Percentiles rank a stretch among this genome's conserved stretches.
phyloP scores from a whole-genome alignment of 2,888 invertebrate species.

The Acanthosoma haemorrhoidale region DNA sequence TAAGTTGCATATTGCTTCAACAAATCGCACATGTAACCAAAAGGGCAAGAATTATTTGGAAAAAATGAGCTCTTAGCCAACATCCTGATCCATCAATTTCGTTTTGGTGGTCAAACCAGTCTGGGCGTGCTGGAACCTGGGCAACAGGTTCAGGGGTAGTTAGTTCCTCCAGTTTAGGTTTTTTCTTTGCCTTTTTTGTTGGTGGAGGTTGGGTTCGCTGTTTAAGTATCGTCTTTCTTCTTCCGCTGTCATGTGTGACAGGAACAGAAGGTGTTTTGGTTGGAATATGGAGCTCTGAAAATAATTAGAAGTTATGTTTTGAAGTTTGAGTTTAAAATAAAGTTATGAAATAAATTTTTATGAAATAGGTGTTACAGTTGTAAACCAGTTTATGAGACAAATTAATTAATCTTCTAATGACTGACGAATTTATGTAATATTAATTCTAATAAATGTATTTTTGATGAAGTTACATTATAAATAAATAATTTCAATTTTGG shows the following conservation, averaged over 20 bases:
- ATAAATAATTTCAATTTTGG: no score
- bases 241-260: constrained; percentile 31
- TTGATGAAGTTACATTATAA: no score
- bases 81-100: background rate
- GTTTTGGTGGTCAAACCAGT: background rate
- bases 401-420: no score
- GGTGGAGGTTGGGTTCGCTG: constrained; percentile 16
- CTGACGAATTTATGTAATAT: no score
- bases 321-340: no score
- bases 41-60: background rate
- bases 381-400: no score
- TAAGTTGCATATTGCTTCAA: no score
- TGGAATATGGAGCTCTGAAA: constrained; percentile 40
- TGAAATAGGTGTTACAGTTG: no score
- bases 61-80: background rate
- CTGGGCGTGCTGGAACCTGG: background rate
- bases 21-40: background rate
- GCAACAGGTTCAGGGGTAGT: background rate
- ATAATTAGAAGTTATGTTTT: no score
- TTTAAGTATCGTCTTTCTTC: constrained; percentile 20
- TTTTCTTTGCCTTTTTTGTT: constrained; percentile 19
- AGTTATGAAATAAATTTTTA: no score
- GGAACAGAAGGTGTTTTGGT: constrained; percentile 39
- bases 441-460: no score
- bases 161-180: background rate